Evolutionary conservation across 2,797 vertebrate genomes (phyloP).

Genomic region (Discoglossus pictus): DNA sequence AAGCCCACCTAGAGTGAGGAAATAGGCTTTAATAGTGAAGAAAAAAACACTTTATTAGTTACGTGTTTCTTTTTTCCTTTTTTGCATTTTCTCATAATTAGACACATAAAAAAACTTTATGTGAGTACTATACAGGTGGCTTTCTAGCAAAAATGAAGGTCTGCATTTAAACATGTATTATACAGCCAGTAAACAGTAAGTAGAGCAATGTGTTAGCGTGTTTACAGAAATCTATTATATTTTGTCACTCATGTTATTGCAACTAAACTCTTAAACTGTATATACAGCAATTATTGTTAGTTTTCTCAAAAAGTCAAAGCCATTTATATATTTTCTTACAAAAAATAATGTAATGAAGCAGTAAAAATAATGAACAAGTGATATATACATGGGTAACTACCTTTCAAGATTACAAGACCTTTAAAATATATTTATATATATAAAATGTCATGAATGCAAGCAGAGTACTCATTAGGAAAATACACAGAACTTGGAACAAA

Average conservation of each 20-base stretch:
- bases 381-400: too few relatives aligned
- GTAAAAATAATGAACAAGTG: conserved; percentile 2
- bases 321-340: conserved; percentile 1
- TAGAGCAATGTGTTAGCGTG: conserved; percentile 5
- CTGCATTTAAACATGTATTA: conserved; percentile 68
- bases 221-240: conserved; percentile 14
- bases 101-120: conserved; percentile 77
- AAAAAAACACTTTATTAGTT: conserved; percentile 63
- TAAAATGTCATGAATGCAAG: too few relatives aligned
- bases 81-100: conserved; percentile 75
- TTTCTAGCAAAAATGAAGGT: conserved; percentile 71
- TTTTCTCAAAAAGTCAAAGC: conserved; percentile 4
- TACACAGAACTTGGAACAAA: too few relatives aligned
- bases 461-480: too few relatives aligned
- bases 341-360: conserved; percentile 9
- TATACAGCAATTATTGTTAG: conserved; percentile 18
- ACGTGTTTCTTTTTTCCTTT: conserved; percentile 71
- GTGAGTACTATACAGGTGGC: conserved; percentile 72
- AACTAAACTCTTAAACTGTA: conserved; percentile 39
- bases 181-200: conserved; percentile 62
- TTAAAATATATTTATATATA: too few relatives aligned
- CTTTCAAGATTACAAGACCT: too few relatives aligned
- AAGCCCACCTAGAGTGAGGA: conserved; percentile 66
- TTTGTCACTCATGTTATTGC: conserved; percentile 31
- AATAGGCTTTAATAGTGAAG: conserved; percentile 66